A percentile compares a stretch with the other conserved stretches of the same genome.
These are phyloP conservation scores for Tachysurus fulvidraco DNA, from an alignment of 2,113 vertebrate genomes.

Conservation along the genomic window DNA sequence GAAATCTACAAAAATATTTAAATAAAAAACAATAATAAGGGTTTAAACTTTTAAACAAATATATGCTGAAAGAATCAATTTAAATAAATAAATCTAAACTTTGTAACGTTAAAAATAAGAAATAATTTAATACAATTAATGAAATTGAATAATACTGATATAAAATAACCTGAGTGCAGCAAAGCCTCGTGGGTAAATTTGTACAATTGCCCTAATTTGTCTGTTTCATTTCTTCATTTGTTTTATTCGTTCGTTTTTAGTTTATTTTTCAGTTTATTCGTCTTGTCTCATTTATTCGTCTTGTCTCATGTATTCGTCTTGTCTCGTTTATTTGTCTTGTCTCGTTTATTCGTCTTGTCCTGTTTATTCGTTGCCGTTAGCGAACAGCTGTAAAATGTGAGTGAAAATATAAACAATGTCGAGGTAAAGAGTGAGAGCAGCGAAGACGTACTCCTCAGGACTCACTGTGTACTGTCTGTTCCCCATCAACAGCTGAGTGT, in stretches of 20 bases:
- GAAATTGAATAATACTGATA: not conserved
- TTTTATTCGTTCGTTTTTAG: too few species aligned
- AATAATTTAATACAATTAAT: not conserved
- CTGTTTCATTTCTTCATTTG: too few species aligned
- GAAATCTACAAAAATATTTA: not conserved
- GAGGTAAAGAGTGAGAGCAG: constrained; percentile 91
- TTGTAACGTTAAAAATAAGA: not conserved
- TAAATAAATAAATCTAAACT: not conserved
- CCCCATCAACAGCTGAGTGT: constrained; percentile 91
- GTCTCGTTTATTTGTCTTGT: not conserved
- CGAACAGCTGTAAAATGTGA: constrained; percentile 86
- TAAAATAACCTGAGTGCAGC: not conserved
- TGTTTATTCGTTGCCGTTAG: constrained; percentile 78
- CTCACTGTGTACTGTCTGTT: constrained; percentile 83
- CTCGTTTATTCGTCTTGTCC: not conserved
- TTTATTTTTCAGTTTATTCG: too few species aligned
- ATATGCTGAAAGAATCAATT: not conserved
- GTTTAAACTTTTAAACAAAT: not conserved
- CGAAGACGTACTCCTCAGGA: constrained; percentile 93
- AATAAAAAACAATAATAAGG: not conserved
- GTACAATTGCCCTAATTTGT: too few species aligned
- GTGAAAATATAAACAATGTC: constrained; percentile 95
- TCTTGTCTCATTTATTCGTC: not conserved
- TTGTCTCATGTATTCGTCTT: not conserved
- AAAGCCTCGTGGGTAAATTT: not conserved